phyloP scores from a whole-genome alignment of 2,888 invertebrate genomes.

The Capitulum mitella region DNA sequence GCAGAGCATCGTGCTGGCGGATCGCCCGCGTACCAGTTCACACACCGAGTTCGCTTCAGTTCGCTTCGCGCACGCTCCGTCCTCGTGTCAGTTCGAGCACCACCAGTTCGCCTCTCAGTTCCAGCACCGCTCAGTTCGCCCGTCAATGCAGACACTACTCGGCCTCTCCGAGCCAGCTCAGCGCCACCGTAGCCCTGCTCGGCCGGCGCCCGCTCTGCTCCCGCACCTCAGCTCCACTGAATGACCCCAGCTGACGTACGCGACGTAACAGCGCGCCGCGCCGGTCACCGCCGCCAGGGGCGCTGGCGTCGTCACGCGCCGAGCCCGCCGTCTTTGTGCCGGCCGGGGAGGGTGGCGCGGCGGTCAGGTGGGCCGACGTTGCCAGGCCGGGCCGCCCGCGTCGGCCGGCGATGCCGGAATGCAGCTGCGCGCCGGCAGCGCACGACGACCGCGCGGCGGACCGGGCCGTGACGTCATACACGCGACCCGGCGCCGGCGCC shows the following conservation, averaged over 20 bases:
- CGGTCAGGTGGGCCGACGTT: no score
- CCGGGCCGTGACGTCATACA: no score
- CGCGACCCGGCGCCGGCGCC: no score
- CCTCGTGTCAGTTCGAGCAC: no score
- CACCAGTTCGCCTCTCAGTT: not conserved
- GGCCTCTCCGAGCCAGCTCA: not conserved
- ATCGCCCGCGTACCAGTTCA: no score
- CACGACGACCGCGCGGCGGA: no score
- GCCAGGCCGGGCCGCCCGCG: no score
- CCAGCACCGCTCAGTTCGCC: not conserved
- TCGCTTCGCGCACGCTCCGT: not conserved
- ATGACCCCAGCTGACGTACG: not conserved
- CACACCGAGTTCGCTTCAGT: not conserved
- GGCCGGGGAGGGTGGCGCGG: no score
- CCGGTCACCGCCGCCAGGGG: slow-evolving; percentile 1
- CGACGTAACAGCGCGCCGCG: not conserved
- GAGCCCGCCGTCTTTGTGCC: no score
- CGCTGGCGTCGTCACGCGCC: not conserved
- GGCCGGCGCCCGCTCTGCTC: not conserved
- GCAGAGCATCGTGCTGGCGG: not conserved
- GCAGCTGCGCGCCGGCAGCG: no score
- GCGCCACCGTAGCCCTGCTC: not conserved
- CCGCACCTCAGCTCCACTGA: not conserved
- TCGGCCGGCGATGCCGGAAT: no score
- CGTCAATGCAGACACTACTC: not conserved